Percentiles rank a stretch among this genome's conserved stretches.
Conservation (phyloP, 1,140 invertebrate species). For the Aethina tumida region DNA sequence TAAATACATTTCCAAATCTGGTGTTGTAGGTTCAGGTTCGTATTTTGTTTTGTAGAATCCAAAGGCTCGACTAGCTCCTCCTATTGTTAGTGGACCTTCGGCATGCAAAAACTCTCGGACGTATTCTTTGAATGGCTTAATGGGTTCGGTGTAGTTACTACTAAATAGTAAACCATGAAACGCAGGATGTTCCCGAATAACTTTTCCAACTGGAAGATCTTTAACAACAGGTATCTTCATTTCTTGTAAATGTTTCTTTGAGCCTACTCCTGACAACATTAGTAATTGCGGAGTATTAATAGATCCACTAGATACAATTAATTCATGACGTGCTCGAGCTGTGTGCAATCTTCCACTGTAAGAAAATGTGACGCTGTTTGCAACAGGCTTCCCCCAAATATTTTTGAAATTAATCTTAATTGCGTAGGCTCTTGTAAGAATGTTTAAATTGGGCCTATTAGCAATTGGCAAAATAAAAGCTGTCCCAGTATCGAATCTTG, state of each 20-base stretch:
- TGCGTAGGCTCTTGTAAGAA: constrained; percentile 58
- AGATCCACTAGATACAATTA: constrained; percentile 59
- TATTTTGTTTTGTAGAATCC: no score
- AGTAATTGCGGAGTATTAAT: constrained; percentile 62
- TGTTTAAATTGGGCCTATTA: constrained; percentile 50
- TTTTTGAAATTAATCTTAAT: constrained; percentile 65
- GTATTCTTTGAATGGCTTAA: constrained; percentile 15
- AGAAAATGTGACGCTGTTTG: constrained; percentile 56
- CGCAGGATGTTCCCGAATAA: constrained; percentile 65
- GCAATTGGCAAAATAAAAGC: constrained; percentile 39
- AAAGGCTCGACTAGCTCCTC: no score
- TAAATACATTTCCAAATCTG: no score
- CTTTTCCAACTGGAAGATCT: constrained; percentile 57
- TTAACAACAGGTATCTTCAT: constrained; percentile 48
- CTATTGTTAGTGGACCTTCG: no score
- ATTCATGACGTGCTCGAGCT: constrained; percentile 50
- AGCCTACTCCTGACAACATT: constrained; percentile 68
- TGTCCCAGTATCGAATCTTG: constrained; percentile 49
- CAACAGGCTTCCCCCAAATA: constrained; percentile 46
- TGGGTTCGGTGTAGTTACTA: constrained; percentile 44
- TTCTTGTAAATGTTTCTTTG: constrained; percentile 45
- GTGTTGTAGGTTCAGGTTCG: no score
- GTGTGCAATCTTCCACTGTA: constrained; percentile 37
- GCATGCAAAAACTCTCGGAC: constrained; percentile 16
- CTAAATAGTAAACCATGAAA: constrained; percentile 45